Percentiles rank a stretch among this genome's conserved stretches.
These are phyloP conservation scores for Bombylius major DNA, from an alignment of 2,888 invertebrate genomes.

Conservation along the genomic window DNA sequence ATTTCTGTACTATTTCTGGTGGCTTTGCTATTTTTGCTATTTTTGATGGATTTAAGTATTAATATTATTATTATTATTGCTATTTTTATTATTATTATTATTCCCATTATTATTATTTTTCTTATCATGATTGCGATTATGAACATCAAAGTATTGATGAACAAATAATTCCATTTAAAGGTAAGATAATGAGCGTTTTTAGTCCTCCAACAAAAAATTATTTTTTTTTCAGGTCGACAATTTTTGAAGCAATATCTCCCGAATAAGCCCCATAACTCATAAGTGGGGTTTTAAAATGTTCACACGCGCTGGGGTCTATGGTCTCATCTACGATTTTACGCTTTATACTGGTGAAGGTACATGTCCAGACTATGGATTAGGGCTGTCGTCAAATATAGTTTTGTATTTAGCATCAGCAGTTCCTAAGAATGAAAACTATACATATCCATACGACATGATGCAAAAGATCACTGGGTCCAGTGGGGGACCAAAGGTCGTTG, in stretches of 20 bases:
- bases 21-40: too few species aligned
- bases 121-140: too few species aligned
- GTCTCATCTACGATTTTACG: not conserved
- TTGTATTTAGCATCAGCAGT: constrained; percentile 1
- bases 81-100: too few species aligned
- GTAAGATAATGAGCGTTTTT: too few species aligned
- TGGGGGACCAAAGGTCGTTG: constrained; percentile 13
- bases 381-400: constrained; percentile 4
- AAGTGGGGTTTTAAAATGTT: constrained; percentile 8
- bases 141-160: not conserved
- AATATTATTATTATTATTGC: too few species aligned
- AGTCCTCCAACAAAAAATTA: too few species aligned
- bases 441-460: constrained; percentile 2
- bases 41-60: too few species aligned
- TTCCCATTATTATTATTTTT: too few species aligned
- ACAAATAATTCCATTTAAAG: not conserved
- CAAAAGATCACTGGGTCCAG: constrained; percentile 11
- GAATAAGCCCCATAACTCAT: constrained; percentile 6
- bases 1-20: too few species aligned
- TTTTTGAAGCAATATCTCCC: constrained; percentile 4
- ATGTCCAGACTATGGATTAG: constrained; percentile 1
- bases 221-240: too few species aligned
- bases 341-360: constrained; percentile 4
- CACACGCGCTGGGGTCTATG: constrained; percentile 2
- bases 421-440: constrained; percentile 1